A percentile compares a stretch with the other conserved stretches of the same genome.
Conservation (phyloP, 2,113 vertebrate species). For the Petroica traversi region DNA sequence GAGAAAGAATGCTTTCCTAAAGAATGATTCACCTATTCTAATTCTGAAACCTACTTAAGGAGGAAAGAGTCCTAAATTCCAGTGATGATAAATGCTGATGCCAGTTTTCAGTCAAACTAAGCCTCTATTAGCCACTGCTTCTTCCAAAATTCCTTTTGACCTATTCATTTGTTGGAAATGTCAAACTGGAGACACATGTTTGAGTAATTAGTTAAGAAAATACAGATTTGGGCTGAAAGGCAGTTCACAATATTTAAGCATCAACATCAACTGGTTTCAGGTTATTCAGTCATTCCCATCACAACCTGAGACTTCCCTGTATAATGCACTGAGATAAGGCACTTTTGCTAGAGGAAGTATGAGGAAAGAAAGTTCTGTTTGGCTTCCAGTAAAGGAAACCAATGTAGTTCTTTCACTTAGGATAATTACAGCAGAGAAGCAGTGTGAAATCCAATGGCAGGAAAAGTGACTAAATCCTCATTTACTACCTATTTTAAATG, state of each 20-base stretch:
- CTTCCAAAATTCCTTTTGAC: neutral
- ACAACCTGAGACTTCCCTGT: neutral
- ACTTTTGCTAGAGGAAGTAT: neutral
- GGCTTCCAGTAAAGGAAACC: neutral
- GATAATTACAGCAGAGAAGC: neutral
- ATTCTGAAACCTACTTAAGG: neutral
- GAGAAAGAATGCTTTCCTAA: neutral
- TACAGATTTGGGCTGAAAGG: neutral
- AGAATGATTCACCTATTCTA: neutral
- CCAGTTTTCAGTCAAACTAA: neutral
- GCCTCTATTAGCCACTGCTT: neutral
- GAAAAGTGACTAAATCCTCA: neutral
- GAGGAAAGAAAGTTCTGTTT: neutral
- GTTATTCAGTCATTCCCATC: neutral
- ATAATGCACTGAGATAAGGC: neutral
- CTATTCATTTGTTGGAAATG: neutral
- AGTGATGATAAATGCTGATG: neutral
- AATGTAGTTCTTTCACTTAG: neutral
- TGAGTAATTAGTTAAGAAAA: neutral
- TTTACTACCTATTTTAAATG: neutral
- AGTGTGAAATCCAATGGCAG: neutral
- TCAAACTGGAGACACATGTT: neutral
- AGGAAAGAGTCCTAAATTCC: neutral
- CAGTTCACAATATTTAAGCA: neutral
- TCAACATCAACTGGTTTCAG: neutral